Percentiles rank a stretch among this genome's conserved stretches.
Evolutionary conservation across 2,113 vertebrate genomes (phyloP).

Genomic region (Edolisoma coerulescens): DNA sequence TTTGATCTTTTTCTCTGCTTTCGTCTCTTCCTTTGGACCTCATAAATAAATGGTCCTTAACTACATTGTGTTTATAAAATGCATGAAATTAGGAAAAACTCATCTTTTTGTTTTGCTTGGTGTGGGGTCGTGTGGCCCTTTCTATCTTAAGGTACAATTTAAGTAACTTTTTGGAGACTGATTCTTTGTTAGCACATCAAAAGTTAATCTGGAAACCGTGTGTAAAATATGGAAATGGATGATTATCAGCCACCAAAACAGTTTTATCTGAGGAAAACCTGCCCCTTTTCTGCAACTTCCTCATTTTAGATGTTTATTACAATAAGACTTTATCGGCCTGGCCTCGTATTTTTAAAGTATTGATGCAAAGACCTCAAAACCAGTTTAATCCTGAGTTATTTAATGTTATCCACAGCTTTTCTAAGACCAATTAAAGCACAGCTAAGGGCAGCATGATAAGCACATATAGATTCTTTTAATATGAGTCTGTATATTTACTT

Average conservation of each 20-base stretch:
- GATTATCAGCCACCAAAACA: background rate
- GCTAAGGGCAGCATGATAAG: background rate
- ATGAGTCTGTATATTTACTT: background rate
- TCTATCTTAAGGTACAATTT: background rate
- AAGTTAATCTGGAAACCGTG: background rate
- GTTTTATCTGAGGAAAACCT: constrained; percentile 24
- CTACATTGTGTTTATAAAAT: background rate
- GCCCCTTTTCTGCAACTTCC: constrained; percentile 21
- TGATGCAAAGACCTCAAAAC: background rate
- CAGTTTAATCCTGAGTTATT: background rate
- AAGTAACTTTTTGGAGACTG: background rate
- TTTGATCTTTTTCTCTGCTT: background rate
- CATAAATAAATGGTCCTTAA: background rate
- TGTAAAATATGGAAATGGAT: background rate
- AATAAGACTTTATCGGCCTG: background rate
- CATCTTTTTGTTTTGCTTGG: background rate
- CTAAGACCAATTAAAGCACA: background rate
- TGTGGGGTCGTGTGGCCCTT: background rate
- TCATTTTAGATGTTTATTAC: constrained; percentile 32
- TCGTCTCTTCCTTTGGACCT: background rate
- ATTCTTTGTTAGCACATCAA: background rate
- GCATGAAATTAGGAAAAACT: background rate
- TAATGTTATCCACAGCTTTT: background rate
- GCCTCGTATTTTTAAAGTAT: background rate
- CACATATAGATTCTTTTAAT: background rate